Evolutionary conservation across 1,140 invertebrate species (phyloP), one percentile per base, ranked within the genome.

Genomic region (Drosophila littoralis): DNA sequence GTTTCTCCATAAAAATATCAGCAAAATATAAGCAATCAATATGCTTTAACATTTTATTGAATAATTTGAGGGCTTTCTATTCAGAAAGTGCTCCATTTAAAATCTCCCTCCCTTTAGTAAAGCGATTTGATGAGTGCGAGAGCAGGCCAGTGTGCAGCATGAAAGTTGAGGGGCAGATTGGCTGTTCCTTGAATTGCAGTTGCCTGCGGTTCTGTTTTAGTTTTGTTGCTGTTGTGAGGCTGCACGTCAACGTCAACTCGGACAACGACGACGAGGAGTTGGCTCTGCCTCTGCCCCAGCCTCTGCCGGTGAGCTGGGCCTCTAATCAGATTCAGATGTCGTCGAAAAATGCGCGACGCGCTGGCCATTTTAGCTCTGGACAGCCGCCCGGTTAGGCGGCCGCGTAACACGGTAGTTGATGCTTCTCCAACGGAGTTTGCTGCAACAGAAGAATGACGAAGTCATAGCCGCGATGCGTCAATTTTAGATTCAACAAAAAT

Each of bases 401-500:
- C 81, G 84, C 84, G 84, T 89, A 89, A 89, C 85, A 89, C 84
- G 68, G 84, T 89, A 88, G 84, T 88, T 71, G 84, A 42, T 35
- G 60, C 32, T 60, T 40, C 8, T 40, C 43, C 64, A 52, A 48
- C 32, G 22, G 33, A 58, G 17, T 40, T 7, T 43, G 63, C 60
- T 63, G 58, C 66, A 66, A 60, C 65, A 75, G 65, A 73, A 77
- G 84, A 89, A 89, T 89, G 84, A 89, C 84, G 84, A 89, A 89
- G 84, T 89, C 84, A 89, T 88, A 90, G 85, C 81, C 75, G 84
- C 88, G 85, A 89, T 89, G 84, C 84, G 84, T 89, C 84, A 89
- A 89, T 89, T 89, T 89, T 81, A 89, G 84, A 89, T 89, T 89
- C 85, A 89, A 81, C 85, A 89, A 89, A 89, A 89, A 89, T 89